Evolutionary conservation across 2,113 vertebrate genomes (phyloP).

Genomic region (Clarias macrocephalus): DNA sequence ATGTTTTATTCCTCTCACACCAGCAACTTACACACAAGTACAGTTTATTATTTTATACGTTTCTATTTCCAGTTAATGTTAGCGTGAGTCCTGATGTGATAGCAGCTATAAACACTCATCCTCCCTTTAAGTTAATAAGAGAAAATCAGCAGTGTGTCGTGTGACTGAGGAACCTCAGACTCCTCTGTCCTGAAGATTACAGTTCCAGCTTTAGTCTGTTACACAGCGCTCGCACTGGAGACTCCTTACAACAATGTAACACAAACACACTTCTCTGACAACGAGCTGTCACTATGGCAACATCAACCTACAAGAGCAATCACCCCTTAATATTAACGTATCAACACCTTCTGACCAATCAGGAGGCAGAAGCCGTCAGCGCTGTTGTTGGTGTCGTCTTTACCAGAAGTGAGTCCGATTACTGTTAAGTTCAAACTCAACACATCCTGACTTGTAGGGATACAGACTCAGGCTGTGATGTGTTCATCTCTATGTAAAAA

Average conservation of each 20-base stretch:
- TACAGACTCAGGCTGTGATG: background rate
- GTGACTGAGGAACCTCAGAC: too few species aligned
- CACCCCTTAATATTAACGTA: background rate
- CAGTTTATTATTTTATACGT: background rate
- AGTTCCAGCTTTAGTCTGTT: background rate
- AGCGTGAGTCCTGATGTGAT: too few species aligned
- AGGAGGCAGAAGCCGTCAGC: background rate
- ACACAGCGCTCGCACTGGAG: background rate
- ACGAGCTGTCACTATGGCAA: background rate
- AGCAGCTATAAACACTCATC: too few species aligned
- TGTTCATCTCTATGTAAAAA: background rate
- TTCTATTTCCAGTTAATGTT: too few species aligned
- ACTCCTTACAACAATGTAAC: too few species aligned
- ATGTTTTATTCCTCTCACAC: background rate
- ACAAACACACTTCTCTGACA: background rate
- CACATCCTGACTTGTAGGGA: background rate
- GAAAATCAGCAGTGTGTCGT: too few species aligned
- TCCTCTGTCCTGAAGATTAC: too few species aligned
- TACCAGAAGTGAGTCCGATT: background rate
- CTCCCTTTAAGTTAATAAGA: too few species aligned
- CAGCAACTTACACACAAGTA: background rate
- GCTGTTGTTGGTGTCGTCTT: background rate
- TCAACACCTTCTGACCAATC: slow-evolving; percentile 6
- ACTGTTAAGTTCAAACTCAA: background rate
- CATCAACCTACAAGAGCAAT: background rate